Base-by-base conservation (phyloP, 2,888 invertebrate species). In the Metopia argyrocephala region DNA sequence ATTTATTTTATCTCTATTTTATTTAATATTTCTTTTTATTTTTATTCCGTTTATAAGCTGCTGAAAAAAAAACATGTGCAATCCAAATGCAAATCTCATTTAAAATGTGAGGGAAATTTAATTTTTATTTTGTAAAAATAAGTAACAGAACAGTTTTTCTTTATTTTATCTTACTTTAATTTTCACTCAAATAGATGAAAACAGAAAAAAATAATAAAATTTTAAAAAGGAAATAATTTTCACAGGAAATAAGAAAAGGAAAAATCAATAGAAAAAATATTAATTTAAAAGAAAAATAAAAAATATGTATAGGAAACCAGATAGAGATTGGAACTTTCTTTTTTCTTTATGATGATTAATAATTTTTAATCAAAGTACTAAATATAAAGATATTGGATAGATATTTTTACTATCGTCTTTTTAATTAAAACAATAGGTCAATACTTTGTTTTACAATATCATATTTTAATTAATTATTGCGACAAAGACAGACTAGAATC, bases 21-120 rank as follows among this genome's bases (percentile, higher is more conserved):
- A 12, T 28, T 25, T 54, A 38, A 2, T 15, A 15, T 38, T 38
- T 38, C 23, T 7, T 57, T 59, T 65, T 20, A 28, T 76, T 28
- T 27, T 3, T 46, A 20, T 28, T 64, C 18, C 48, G 46, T 54
- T 56, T 50, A 7, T 15, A 25, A 27, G 27, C n/a, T 2, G 15
- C 3, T 12, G 12, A 20, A 15, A n/a, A 31, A 27, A 57, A 57
- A 62, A 62, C 25, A 9, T 1, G 15, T 5, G 25, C n/a, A 38
- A 62, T 57, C 15, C 23, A 57, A 57, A 59, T 74, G 50, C 48
- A 65, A 66, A 59, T 25, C 3, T 59, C 38, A 66, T 59, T 68
- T 52, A 15, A 54, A 54, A 68, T 75, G n/a, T 52, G 46, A 68
- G 54, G 45, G 20, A 66, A 75, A 54, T 75, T 59, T 59, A 54